Evolutionary conservation across 2,113 vertebrate species (phyloP), one percentile per base, ranked within the genome.

Genomic region (Chaenogobius annularis): DNA sequence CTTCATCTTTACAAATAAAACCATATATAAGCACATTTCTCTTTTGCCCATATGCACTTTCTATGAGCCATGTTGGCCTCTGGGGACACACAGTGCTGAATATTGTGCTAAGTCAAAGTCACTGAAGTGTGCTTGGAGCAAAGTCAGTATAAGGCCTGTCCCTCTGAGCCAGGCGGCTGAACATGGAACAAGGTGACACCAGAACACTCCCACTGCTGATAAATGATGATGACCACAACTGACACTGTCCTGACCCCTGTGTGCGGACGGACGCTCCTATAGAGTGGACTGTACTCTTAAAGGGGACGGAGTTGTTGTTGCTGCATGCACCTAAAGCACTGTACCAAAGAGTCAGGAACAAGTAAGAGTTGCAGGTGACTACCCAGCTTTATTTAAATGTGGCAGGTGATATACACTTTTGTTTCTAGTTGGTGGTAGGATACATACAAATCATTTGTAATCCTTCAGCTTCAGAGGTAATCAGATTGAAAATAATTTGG

Each of bases 161-260:
- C 52, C 67, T 70, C 55, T 31, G 74, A 72, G 72, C 72, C 58
- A 68, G 37, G 20, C 54, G 59, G 58, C 22, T 10, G 62, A 20
- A 52, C n/a, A 35, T 65, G 37, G 70, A 63, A 81, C 81, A 83
- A 85, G 83, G 80, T 86, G 83, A 87, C 83, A 83, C 68, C 63
- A 66, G 70, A 79, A 79, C 66, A 50, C 9, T 64, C 63, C 67
- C 55, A 17, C 10, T 62, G 70, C 50, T n/a, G 10, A 62, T 69
- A 58, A 68, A 76, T 80, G 80, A 75, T 73, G 80, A 88, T 77
- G 31, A 69, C 19, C 58, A 69, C 54, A 54, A 31, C 12, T 14
- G 37, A 26, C 46, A n/a, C 75, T 23, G 37, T n/a, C 47, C 73
- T 46, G 69, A 77, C 67, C 79, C 77, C 22, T 22, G 69, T 79